Base-by-base conservation (phyloP, 2,888 invertebrate genomes). In the Eupithecia inturbata region DNA sequence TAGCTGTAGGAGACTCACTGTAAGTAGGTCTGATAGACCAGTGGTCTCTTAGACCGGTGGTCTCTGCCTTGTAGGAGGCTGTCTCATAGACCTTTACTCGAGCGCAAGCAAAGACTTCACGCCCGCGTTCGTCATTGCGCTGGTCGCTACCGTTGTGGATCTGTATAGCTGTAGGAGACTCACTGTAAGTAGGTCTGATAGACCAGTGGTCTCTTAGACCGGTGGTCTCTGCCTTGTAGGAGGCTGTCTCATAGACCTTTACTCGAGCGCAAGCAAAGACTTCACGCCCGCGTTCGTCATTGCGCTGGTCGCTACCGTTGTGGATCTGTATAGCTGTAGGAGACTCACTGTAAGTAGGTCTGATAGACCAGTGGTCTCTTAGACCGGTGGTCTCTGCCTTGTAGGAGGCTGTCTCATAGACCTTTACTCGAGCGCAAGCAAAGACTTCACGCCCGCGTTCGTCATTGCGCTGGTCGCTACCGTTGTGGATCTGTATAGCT, bases 281-380 rank as follows among this genome's bases (percentile, higher is more conserved):
- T 97, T 97, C 83, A 96, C 96, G 0, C 97, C 97, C 0, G 97
- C 97, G 0, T 95, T 97, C 79, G 75, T 96, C 0, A 91, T 97
- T 0, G 96, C 97, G 80, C 79, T 96, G 0, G 87, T 92, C 0
- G 97, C 96, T 66, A 96, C 96, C 0, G 88, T 92, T 0, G 83
- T 96, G 0, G 97, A 97, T 86, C 80, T 97, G 72, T 83, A 96
- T 2, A 96, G 96, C 82, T 97, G 97, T 77, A 92, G 91, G 10
- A 95, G 95, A 77, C 89, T 97, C 0, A 92, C 95, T 88, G 96
- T 96, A 19, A 87, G 88, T 85, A 26, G 49, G 53, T 53, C 53
- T 22, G 22, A 22, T 12, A 49, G 49, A 49, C 49, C n/a, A 6
- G 7, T 16, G 45, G 45, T 45, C 19, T 16, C 4, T 14, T 3